Evolutionary conservation across 2,888 invertebrate genomes (phyloP).

Genomic region (Polyommatus iphigenia): DNA sequence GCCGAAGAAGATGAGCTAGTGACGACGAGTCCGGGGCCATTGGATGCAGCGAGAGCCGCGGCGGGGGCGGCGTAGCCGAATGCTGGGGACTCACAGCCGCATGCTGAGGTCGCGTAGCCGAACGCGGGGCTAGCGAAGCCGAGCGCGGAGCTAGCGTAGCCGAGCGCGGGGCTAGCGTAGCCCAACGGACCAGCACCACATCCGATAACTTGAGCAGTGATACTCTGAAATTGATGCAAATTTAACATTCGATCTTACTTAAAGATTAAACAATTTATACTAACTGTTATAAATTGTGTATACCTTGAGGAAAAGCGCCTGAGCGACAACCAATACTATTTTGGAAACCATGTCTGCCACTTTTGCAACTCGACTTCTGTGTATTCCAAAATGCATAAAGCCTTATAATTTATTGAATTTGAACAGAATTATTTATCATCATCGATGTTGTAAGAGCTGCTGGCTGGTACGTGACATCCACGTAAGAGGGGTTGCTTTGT

Average conservation of each 20-base stretch:
- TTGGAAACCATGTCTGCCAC: conserved; percentile 1
- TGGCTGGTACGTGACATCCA: neutral
- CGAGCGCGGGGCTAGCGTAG: no score
- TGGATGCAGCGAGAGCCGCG: conserved; percentile 26
- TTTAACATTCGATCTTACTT: neutral
- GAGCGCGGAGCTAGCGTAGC: neutral
- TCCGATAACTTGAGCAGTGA: neutral
- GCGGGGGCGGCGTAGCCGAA: neutral
- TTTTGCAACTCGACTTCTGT: neutral
- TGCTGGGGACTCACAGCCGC: neutral
- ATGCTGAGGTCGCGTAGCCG: neutral
- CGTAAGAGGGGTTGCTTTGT: neutral
- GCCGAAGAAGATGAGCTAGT: conserved; percentile 44
- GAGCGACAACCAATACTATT: neutral
- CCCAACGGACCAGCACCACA: neutral
- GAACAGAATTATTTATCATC: neutral
- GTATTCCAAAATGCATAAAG: neutral
- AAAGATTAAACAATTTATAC: neutral
- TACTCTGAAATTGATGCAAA: neutral
- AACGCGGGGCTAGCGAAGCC: neutral
- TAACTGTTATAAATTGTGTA: neutral
- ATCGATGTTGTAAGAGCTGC: conserved; percentile 10
- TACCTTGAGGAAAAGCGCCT: conserved; percentile 8
- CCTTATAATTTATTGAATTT: neutral
- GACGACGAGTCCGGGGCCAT: conserved; percentile 41